A percentile compares a stretch with the other conserved stretches of the same genome.
Evolutionary conservation across 2,888 invertebrate species (phyloP).

Genomic region (Hirtodrosophila duncani): DNA sequence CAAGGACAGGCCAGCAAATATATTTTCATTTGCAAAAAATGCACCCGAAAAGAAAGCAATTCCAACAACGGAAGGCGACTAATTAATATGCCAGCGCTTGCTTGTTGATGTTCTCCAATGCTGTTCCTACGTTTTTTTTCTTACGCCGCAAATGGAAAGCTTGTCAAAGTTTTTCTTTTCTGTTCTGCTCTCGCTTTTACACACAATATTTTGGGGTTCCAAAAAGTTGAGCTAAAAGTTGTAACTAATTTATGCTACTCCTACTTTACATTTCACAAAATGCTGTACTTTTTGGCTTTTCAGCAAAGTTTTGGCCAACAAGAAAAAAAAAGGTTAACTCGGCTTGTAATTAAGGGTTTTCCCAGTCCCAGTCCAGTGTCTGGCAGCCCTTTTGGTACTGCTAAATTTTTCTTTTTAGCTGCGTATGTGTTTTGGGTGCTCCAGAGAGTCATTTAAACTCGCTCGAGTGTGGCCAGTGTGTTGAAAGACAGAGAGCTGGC

Average conservation of each 20-base stretch:
- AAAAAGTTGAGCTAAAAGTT: conserved; percentile 45
- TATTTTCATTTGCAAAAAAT: conserved; percentile 8
- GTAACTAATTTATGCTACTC: too few species aligned
- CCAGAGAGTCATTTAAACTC: conserved; percentile 63
- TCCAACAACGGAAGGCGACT: conserved; percentile 31
- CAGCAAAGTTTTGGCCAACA: conserved; percentile 8
- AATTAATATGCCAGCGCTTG: conserved; percentile 50
- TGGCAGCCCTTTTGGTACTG: conserved; percentile 17
- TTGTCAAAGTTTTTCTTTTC: conserved; percentile 27
- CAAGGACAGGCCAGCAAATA: conserved; percentile 4
- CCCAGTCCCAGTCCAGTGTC: conserved; percentile 30
- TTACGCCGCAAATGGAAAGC: conserved; percentile 7
- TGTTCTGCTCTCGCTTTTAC: conserved; percentile 2
- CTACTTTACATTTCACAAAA: too few species aligned
- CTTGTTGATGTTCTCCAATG: conserved; percentile 14
- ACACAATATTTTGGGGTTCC: too few species aligned
- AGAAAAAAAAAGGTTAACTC: conserved; percentile 40
- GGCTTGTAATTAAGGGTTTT: conserved; percentile 60
- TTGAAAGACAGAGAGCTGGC: conserved; percentile 20
- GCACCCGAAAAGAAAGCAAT: conserved; percentile 1
- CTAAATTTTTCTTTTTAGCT: conserved; percentile 19
- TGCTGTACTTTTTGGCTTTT: conserved; percentile 31
- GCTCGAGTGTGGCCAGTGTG: conserved; percentile 42
- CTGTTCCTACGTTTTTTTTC: conserved; percentile 2
- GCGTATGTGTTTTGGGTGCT: conserved; percentile 50